Evolutionary conservation across 2,888 invertebrate species (phyloP).

Genomic region (Ditylenchus weischeri): DNA sequence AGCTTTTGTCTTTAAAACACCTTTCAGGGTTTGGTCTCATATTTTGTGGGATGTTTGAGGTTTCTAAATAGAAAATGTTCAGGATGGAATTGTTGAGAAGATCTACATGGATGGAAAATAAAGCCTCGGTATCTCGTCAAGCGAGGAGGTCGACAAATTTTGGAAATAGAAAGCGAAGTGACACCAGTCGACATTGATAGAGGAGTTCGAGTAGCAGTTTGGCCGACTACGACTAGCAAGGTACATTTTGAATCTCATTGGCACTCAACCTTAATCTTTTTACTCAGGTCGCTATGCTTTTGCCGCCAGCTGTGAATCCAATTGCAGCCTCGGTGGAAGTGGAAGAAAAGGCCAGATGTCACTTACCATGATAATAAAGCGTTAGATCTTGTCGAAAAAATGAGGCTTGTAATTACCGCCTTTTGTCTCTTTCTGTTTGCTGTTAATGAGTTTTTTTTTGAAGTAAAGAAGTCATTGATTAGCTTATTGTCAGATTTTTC

Average conservation of each 20-base stretch:
- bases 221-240: not conserved
- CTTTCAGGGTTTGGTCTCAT: no score
- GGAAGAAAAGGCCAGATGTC: conserved; percentile 14
- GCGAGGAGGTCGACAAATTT: conserved; percentile 1
- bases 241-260: not conserved
- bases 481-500: no score
- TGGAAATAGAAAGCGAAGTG: conserved; percentile 7
- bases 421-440: no score
- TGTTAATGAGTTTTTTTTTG: no score
- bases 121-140: conserved; percentile 10
- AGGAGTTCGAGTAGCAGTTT: conserved; percentile 7
- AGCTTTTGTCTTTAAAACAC: no score
- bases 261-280: not conserved
- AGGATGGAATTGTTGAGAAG: conserved; percentile 10
- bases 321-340: conserved; percentile 8
- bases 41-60: no score
- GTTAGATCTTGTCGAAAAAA: no score
- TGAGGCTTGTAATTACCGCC: no score
- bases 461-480: no score
- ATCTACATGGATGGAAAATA: conserved; percentile 7
- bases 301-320: conserved; percentile 11
- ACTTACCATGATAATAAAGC: conserved; percentile 11
- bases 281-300: conserved; percentile 1
- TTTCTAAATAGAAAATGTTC: no score
- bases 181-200: conserved; percentile 6